Evolutionary conservation across 2,797 vertebrate genomes (phyloP).

Genomic region (Melanotaenia nigrans): DNA sequence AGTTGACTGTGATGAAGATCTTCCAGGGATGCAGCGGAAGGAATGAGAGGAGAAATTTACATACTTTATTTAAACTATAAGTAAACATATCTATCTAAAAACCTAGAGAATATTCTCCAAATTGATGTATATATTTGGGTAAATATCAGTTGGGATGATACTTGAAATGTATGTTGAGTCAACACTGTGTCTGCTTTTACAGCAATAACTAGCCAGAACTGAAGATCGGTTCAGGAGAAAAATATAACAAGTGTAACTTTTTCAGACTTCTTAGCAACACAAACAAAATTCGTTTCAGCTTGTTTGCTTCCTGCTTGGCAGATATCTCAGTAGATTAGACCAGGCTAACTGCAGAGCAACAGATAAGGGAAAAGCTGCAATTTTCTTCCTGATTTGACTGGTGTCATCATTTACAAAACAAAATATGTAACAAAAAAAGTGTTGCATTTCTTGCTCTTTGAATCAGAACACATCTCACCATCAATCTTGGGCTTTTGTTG

Average conservation of each 20-base stretch:
- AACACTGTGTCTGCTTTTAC: background rate
- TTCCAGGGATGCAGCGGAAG: conserved; percentile 55
- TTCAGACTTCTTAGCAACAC: background rate
- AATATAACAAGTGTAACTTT: background rate
- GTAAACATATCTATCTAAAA: background rate
- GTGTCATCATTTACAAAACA: background rate
- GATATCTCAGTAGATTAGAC: conserved; percentile 15
- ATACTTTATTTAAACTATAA: background rate
- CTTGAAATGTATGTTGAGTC: background rate
- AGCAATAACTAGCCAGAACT: background rate
- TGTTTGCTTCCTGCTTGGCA: background rate
- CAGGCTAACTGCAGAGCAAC: conserved; percentile 11
- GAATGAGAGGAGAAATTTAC: background rate
- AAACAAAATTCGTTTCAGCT: conserved; percentile 23
- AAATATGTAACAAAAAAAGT: background rate
- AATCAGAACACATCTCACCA: background rate
- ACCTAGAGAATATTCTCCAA: background rate
- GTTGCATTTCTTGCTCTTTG: background rate
- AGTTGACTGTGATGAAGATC: conserved; percentile 99
- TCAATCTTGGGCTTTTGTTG: conserved; percentile 19
- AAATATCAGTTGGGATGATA: background rate
- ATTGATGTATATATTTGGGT: too few relatives aligned
- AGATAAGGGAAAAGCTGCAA: background rate
- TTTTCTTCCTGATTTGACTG: background rate
- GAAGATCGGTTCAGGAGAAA: background rate